Base-by-base conservation (phyloP, 2,113 vertebrate species). In the Electrona antarctica region DNA sequence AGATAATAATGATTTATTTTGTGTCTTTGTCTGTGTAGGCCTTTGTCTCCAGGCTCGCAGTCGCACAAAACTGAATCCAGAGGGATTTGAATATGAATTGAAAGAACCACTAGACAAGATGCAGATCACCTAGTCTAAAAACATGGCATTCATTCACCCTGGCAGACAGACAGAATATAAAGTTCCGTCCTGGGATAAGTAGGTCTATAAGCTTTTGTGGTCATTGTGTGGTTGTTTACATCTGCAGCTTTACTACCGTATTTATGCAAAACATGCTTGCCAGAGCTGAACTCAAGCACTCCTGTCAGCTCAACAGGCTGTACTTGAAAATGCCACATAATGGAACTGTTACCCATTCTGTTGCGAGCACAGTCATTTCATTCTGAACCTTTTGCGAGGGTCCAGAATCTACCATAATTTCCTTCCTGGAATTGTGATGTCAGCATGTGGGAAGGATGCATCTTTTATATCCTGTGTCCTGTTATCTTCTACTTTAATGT, bases 381-480 rank as follows among this genome's bases (percentile, higher is more conserved):
- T 29, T 60, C 56, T 57, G 56, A 60, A 83, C 50, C 70, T 86
- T 56, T 21, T 67, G 29, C 47, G 5, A 60, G 13, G 6, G n/a
- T 29, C 50, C 70, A 60, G 7, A 50, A 68, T 71, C 47, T 65
- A 21, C 21, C 21, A 21, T 21, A 7, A 67, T 61, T 64, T 76
- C 67, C 69, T 82, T 83, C 67, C 82, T 77, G 64, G 57, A 70
- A 84, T 84, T 86, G 81, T 81, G 47, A 60, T 71, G 10, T 81
- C 49, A 60, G 67, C 77, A 60, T 72, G 56, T 73, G 61, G 13
- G 33, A 63, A 80, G 69, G 61, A 81, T 7, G 13, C 60, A 73
- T 78, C 51, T 54, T 66, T 63, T 65, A 47, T 59, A 28, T 41
- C 66, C 69, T 71, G 77, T 60, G 15, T 29, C 28, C 54, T 58